Base-by-base conservation (phyloP, 2,797 vertebrate genomes). In the Huso huso region DNA sequence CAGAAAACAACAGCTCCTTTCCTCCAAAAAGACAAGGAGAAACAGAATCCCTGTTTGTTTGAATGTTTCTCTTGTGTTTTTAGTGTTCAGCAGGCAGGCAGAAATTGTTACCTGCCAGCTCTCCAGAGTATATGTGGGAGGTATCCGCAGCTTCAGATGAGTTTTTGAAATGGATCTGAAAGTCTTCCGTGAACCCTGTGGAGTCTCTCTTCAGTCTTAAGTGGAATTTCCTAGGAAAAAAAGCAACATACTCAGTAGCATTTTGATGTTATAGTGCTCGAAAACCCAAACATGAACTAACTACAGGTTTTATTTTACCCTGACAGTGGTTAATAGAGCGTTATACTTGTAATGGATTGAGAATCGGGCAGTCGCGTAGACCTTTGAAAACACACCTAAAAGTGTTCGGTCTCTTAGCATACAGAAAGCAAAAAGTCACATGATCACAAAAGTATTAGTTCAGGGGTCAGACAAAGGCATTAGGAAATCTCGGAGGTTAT, bases 51-150 rank as follows among this genome's bases (percentile, higher is more conserved):
- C 7, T 37, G 64, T 6, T 23, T 10, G 51, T 18, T 10, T 48
- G 37, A 12, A 23, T 7, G 48, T n/a, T 23, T 23, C 15, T 11
- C 18, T 37, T 57, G 11, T 12, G 18, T 3, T 6, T 18, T 62
- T 10, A n/a, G 9, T 15, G 15, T 18, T 18, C 18, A 18, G 18
- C 18, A 62, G 51, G 18, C 75, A 12, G 57, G n/a, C 1, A 23
- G n/a, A 55, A 61, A n/a, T 48, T 58, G 49, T n/a, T 77, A 90
- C 91, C 90, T 76, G 88, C 78, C 4, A 93, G 69, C 49, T 62
- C 73, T 70, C 91, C 91, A 23, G 89, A 86, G 65, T 89, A 94
- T 59, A 93, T 69, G 72, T 91, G 87, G 50, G 87, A 91, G 48
- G 91, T 79, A 60, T 91, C 87, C 0, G 67, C 74, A 6, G 71